Evolutionary conservation across 35 echinoderm and acorn worm species (phyloP).

Genomic region (Ophiothrix spiculata): DNA sequence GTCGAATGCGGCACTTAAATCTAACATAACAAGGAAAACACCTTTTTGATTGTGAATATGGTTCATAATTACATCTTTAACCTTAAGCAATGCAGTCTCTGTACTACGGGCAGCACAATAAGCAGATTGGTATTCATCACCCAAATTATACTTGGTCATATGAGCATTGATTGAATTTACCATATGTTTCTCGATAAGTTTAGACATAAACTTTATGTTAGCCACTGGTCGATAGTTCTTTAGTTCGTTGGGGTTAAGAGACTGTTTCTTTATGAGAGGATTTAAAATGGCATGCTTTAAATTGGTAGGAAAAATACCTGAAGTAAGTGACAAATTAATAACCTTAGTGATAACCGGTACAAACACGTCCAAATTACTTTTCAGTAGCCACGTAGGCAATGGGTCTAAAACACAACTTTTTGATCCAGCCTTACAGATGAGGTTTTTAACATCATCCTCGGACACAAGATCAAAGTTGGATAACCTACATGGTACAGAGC

Average conservation of each 20-base stretch:
- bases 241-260: conserved; percentile 10
- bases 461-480: no score
- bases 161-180: conserved; percentile 18
- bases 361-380: conserved; percentile 15
- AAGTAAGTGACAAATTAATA: conserved; percentile 32
- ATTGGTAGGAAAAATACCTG: conserved; percentile 27
- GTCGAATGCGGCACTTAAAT: conserved; percentile 58
- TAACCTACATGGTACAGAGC: no score
- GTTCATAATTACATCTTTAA: conserved; percentile 32
- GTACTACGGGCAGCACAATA: conserved; percentile 36
- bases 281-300: conserved; percentile 34
- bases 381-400: conserved; percentile 52
- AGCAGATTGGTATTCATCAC: conserved; percentile 35
- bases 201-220: conserved; percentile 42
- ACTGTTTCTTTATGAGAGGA: conserved; percentile 44
- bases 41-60: conserved; percentile 2
- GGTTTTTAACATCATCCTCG: conserved; percentile 10
- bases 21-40: conserved; percentile 42
- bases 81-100: conserved; percentile 38
- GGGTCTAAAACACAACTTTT: conserved; percentile 47
- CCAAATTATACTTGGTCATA: neutral
- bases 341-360: conserved; percentile 26
- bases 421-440: conserved; percentile 8
- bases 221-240: conserved; percentile 52
- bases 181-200: no score